Conservation (phyloP, 2,113 vertebrate genomes). For the Electrona antarctica region DNA sequence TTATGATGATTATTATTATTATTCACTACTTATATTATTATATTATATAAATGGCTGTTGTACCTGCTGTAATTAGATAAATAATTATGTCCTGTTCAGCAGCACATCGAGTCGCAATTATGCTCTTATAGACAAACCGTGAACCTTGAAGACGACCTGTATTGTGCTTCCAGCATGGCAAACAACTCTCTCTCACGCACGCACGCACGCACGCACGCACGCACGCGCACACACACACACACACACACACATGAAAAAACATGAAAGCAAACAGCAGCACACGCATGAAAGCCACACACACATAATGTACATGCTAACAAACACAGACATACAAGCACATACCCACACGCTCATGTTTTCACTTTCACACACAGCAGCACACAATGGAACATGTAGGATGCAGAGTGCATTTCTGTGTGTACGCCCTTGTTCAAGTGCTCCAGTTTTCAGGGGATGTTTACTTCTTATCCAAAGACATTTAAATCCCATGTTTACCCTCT, state of each 20-base stretch:
- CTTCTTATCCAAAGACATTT: conserved; percentile 12
- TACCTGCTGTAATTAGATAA: too few species aligned
- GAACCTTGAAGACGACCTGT: conserved; percentile 58
- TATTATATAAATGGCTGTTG: too few species aligned
- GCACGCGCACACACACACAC: background rate
- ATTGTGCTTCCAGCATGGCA: conserved; percentile 68
- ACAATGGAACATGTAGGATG: background rate
- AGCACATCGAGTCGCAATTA: too few species aligned
- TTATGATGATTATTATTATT: too few species aligned
- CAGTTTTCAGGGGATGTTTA: conserved; percentile 7
- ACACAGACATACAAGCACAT: too few species aligned
- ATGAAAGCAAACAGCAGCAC: conserved; percentile 52
- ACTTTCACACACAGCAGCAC: conserved; percentile 6
- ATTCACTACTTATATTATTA: too few species aligned
- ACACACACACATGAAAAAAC: conserved; percentile 7
- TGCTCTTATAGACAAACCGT: too few species aligned
- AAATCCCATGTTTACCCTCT: background rate
- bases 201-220: background rate
- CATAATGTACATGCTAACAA: too few species aligned
- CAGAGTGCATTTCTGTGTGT: background rate
- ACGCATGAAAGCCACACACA: too few species aligned
- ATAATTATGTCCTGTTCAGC: too few species aligned
- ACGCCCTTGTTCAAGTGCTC: background rate
- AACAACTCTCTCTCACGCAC: conserved; percentile 40
- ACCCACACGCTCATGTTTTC: background rate